Evolutionary conservation across 2,888 invertebrate species (phyloP).

Genomic region (Phengaris arion): DNA sequence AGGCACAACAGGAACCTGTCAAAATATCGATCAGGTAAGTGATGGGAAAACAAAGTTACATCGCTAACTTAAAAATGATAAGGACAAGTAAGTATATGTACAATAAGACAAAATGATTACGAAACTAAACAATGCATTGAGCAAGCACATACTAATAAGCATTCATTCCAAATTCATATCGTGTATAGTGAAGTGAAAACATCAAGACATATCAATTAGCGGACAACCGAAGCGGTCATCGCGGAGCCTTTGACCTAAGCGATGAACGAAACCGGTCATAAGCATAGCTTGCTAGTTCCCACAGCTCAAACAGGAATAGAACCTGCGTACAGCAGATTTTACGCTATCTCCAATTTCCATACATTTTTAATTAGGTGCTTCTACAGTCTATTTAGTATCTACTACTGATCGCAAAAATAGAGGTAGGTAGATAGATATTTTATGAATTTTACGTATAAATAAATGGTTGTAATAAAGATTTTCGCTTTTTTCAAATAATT

Average conservation of each 20-base stretch:
- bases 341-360: neutral
- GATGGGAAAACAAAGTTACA: neutral
- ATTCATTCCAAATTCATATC: conserved; percentile 3
- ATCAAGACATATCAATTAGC: conserved; percentile 18
- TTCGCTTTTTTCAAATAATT: neutral
- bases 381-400: neutral
- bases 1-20: too few relatives aligned
- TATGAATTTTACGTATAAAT: neutral
- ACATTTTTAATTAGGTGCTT: neutral
- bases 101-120: neutral
- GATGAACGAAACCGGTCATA: conserved; percentile 16
- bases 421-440: neutral
- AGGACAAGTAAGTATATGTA: too few relatives aligned
- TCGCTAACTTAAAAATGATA: neutral
- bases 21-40: too few relatives aligned
- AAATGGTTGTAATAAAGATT: neutral
- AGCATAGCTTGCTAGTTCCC: neutral
- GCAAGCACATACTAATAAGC: neutral
- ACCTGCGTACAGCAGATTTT: conserved; percentile 6
- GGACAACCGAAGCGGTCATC: neutral
- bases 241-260: conserved; percentile 14
- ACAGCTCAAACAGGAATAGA: conserved; percentile 4
- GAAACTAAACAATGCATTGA: neutral
- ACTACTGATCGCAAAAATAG: neutral
- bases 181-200: conserved; percentile 9